Evolutionary conservation across 1,140 invertebrate genomes (phyloP), one percentile per base, ranked within the genome.

Genomic region (Platyscapa corneri): DNA sequence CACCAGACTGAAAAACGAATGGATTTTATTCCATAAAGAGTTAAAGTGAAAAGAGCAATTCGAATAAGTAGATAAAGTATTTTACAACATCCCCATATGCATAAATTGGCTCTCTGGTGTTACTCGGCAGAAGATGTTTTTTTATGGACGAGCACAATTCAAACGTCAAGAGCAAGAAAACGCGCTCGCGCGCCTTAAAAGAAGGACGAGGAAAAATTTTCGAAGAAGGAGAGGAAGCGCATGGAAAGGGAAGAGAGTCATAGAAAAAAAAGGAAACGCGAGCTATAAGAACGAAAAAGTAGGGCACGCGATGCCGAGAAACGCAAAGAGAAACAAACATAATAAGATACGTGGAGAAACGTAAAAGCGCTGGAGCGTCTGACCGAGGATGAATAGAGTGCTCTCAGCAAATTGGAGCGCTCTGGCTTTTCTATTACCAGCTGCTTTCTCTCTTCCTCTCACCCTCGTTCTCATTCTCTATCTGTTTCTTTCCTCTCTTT

Each of bases 241-340:
- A 82, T 82, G 84, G 12, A 3, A 2, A 67, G 60, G 27, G 37
- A 37, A 82, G 82, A 74, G 79, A 65, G 76, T 0, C 32, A 37
- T 18, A 85, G 64, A 60, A 27, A 30, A 60, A 70, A 39, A 42
- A 12, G 37, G 42, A 12, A 27, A 74, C 0, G 12, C 37, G 27
- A 74, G 10, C 23, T 7, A 42, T 74, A 42, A 37, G 42, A 70
- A 70, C 12, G n/a, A 75, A 70, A 46, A 83, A 86, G 65, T 67
- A 49, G 75, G 64, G 18, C 72, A 30, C 42, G 64, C 77, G 81
- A 81, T 74, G 67, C 64, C 34, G 77, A 82, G 75, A 85, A 87
- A 86, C 86, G 86, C 87, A 79, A 79, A 87, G 85, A 83, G 86
- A 88, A 87, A 88, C 87, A 89, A 89, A 88, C 87, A 89, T 82